Evolutionary conservation across 35 echinoderm and acorn worm genomes (phyloP), one percentile per base, ranked within the genome.

Genomic region (Lytechinus pictus): DNA sequence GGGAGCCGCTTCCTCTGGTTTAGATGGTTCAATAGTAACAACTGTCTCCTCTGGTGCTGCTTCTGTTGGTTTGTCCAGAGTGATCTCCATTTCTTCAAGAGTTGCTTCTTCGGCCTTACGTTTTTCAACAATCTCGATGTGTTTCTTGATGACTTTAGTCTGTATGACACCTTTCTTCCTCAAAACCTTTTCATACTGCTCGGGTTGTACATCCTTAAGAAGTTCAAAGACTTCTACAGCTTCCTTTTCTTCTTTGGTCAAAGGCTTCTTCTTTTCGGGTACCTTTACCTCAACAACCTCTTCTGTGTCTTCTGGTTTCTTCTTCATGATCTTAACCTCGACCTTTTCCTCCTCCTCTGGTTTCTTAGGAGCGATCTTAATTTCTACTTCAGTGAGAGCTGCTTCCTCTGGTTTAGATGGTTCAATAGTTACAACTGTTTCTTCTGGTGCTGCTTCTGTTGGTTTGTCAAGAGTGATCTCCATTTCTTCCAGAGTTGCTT

Each of bases 151-250:
- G 11, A 27, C 87, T 89, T 97, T 97, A 61, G 86, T 52, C 79
- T 94, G 92, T 72, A 87, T 27, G 54, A 97, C 54, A 10, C 92
- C 92, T 28, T 97, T 89, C 29, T 87, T 95, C 33, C 86, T 87
- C 9, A 97, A 92, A 87, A 97, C 54, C 54, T 95, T 97, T 28
- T 95, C 96, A 44, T 97, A 97, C 12, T 97, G 55, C 27, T 92
- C 55, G n/a, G 96, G 96, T 90, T 97, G 54, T 27, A 89, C 96
- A 58, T 97, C 96, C 86, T 97, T 97, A 4, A 97, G 66, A 95
- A 97, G 57, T 53, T 97, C 96, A 94, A 95, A 95, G 57, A 97
- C 60, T 94, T 97, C n/a, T n/a, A 1, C 24, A 1, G 24, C 86
- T 44, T 87, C 86, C 33, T 87, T 87, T 44, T 87, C 86, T 44